Percentiles rank a stretch among this genome's conserved stretches.
Evolutionary conservation across 2,888 invertebrate genomes (phyloP).

Genomic region (Acrocyrtus sp.): DNA sequence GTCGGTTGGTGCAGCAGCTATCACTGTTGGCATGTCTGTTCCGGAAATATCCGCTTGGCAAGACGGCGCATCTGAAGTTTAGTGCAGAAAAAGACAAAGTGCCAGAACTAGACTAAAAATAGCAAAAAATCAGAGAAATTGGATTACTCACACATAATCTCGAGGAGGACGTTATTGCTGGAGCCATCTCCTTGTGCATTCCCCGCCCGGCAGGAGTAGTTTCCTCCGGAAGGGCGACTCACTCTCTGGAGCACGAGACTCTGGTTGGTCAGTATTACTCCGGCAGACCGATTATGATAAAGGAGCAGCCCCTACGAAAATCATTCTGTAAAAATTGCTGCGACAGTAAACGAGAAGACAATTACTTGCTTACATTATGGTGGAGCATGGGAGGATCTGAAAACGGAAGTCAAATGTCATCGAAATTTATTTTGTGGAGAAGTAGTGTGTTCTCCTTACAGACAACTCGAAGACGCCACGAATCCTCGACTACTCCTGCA

Average conservation of each 20-base stretch:
- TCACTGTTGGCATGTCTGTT: slow-evolving; percentile 62
- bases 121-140: too few relatives aligned
- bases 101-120: too few relatives aligned
- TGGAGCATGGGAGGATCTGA: slow-evolving; percentile 3
- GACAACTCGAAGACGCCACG: slow-evolving; percentile 62
- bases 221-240: slow-evolving; percentile 84
- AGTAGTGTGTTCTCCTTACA: too few relatives aligned
- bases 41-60: slow-evolving; percentile 63
- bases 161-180: slow-evolving; percentile 84
- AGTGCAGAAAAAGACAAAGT: too few relatives aligned
- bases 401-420: too few relatives aligned
- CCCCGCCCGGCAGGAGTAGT: slow-evolving; percentile 87
- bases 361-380: slow-evolving; percentile 1
- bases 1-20: slow-evolving; percentile 61
- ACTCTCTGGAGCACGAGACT: slow-evolving; percentile 91
- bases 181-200: slow-evolving; percentile 89
- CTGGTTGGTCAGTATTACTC: slow-evolving; percentile 91
- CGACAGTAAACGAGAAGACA: too few relatives aligned
- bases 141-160: slow-evolving; percentile 91
- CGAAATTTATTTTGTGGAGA: too few relatives aligned
- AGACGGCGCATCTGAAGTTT: slow-evolving; percentile 63
- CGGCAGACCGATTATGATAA: slow-evolving; percentile 86
- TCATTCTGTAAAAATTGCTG: too few relatives aligned
- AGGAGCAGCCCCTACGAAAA: slow-evolving; percentile 81
- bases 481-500: slow-evolving; percentile 61